Conservation (phyloP, 2,888 invertebrate genomes). For the Chaitophorus viminalis region DNA sequence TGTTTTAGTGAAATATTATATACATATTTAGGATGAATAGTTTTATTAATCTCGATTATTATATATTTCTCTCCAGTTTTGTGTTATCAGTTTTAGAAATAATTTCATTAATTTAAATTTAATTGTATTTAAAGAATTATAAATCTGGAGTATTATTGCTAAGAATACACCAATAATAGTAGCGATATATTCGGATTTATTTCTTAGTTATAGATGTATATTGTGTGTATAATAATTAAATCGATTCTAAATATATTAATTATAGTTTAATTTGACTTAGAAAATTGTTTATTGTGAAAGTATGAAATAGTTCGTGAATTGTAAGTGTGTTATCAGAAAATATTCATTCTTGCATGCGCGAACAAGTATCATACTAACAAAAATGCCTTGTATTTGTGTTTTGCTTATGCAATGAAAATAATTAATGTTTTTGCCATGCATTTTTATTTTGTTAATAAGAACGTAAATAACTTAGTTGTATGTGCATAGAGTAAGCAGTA, state of each 20-base stretch:
- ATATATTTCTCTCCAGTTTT: not conserved
- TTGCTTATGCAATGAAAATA: not conserved
- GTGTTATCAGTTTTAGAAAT: not conserved
- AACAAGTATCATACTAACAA: not conserved
- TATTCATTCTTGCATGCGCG: not conserved
- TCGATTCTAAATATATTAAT: too few species aligned
- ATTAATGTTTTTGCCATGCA: not conserved
- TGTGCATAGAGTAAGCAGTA: not conserved
- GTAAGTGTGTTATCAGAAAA: not conserved
- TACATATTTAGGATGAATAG: not conserved
- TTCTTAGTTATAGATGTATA: not conserved
- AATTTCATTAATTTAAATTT: not conserved
- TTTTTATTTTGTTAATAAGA: not conserved
- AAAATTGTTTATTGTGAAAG: not conserved
- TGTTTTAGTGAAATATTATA: slow-evolving; percentile 13
- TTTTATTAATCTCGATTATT: too few species aligned
- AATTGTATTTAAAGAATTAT: not conserved
- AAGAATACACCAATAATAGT: slow-evolving; percentile 34
- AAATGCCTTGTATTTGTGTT: not conserved
- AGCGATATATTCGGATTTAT: slow-evolving; percentile 18
- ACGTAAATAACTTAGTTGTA: not conserved
- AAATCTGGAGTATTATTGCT: slow-evolving; percentile 40
- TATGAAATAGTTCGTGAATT: not conserved
- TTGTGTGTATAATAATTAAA: too few species aligned
- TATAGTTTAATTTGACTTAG: not conserved